Conservation (phyloP, 1,140 invertebrate genomes). For the Polypedilum pembai region DNA sequence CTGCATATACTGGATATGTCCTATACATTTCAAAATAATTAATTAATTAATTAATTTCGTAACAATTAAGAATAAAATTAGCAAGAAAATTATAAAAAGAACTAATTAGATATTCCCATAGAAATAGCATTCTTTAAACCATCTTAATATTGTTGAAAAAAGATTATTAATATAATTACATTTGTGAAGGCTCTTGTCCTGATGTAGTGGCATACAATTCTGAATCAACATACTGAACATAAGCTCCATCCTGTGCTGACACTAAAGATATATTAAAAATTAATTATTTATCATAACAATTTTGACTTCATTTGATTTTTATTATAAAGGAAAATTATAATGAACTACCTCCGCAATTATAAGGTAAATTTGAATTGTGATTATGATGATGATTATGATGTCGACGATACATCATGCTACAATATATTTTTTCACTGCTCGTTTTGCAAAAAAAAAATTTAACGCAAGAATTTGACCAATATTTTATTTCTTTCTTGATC, state of each 20-base stretch:
- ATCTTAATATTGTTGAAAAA: too few species aligned
- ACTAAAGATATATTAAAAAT: slow-evolving; percentile 38
- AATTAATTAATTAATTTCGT: neutral
- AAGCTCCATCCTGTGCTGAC: slow-evolving; percentile 48
- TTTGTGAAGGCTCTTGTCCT: slow-evolving; percentile 50
- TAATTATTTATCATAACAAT: neutral
- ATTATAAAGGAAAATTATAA: too few species aligned
- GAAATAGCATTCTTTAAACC: too few species aligned
- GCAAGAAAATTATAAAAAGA: too few species aligned
- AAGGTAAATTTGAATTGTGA: slow-evolving; percentile 15
- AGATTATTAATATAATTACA: slow-evolving; percentile 46
- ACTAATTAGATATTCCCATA: too few species aligned
- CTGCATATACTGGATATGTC: slow-evolving; percentile 78
- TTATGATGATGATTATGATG: slow-evolving; percentile 10
- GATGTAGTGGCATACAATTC: slow-evolving; percentile 49
- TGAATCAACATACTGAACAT: slow-evolving; percentile 63
- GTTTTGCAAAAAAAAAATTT: neutral
- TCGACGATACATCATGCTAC: slow-evolving; percentile 21
- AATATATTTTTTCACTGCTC: neutral
- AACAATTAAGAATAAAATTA: too few species aligned
- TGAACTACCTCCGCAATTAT: slow-evolving; percentile 22
- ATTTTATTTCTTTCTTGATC: too few species aligned
- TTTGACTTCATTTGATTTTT: neutral
- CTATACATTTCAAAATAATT: slow-evolving; percentile 42
- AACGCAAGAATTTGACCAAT: too few species aligned